Conservation (phyloP, 2,113 vertebrate species). For the Grammomys dolichurus region DNA sequence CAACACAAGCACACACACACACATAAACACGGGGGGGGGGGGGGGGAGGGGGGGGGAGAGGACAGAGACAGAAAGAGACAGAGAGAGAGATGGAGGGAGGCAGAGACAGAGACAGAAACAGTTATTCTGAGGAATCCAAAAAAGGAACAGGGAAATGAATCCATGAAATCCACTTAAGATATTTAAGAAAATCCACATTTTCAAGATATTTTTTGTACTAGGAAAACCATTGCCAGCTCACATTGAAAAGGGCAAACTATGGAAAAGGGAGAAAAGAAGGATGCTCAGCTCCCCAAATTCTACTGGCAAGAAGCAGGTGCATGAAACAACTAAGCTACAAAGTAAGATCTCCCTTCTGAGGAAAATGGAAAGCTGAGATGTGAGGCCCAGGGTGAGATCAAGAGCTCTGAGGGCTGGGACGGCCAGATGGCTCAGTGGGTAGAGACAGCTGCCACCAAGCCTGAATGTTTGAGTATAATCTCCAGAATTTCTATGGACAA, state of each 20-base stretch:
- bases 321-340: conserved; percentile 37
- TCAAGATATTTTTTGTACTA: conserved; percentile 39
- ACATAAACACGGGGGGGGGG: not conserved
- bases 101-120: not conserved
- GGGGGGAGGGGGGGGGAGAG: too few species aligned
- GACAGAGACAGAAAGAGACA: not conserved
- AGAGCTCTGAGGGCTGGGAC: not conserved
- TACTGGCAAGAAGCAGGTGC: not conserved
- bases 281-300: not conserved
- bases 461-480: not conserved
- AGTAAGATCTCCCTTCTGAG: not conserved
- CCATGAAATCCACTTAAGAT: conserved; percentile 21
- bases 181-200: not conserved
- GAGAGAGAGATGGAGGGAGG: too few species aligned
- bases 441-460: not conserved
- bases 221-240: conserved; percentile 36
- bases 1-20: not conserved
- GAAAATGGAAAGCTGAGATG: not conserved
- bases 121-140: conserved; percentile 18
- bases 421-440: not conserved
- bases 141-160: conserved; percentile 45
- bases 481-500: not conserved
- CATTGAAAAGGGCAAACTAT: not conserved
- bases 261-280: conserved; percentile 31
- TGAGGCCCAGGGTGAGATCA: not conserved